phyloP scores from a whole-genome alignment of 2,888 invertebrate species.

The Brachypterus glaber region DNA sequence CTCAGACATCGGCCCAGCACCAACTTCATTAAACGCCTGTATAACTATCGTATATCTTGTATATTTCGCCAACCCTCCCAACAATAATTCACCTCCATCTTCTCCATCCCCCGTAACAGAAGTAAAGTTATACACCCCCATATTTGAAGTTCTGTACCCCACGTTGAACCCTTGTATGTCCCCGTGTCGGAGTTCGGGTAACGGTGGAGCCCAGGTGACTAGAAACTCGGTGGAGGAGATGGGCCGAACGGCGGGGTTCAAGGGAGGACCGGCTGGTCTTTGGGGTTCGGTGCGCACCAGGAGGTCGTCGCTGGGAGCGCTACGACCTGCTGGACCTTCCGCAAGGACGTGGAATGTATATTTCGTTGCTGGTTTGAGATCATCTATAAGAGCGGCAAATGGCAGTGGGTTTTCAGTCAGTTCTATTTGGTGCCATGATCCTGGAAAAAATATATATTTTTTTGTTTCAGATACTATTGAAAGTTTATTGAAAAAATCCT shows the following conservation, averaged over 20 bases:
- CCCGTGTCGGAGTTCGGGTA: constrained; percentile 60
- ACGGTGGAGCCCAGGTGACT: constrained; percentile 65
- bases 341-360: constrained; percentile 64
- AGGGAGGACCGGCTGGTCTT: constrained; percentile 59
- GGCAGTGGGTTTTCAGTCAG: constrained; percentile 53
- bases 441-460: constrained; percentile 35
- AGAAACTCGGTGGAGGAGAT: constrained; percentile 64
- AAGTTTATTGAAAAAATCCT: too few species aligned
- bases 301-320: constrained; percentile 56
- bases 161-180: constrained; percentile 67
- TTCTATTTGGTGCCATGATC: constrained; percentile 58
- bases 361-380: constrained; percentile 59
- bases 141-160: constrained; percentile 49
- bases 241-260: constrained; percentile 57
- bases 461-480: too few species aligned
- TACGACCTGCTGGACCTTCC: constrained; percentile 64
- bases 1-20: constrained; percentile 61
- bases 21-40: constrained; percentile 66
- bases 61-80: constrained; percentile 56
- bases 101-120: constrained; percentile 60
- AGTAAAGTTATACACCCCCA: constrained; percentile 56
- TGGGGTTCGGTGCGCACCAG: constrained; percentile 59
- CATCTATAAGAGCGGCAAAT: constrained; percentile 55
- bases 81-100: constrained; percentile 55
- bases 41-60: constrained; percentile 60